These are phyloP conservation scores for Andrena hattorfiana DNA, from an alignment of 2,888 invertebrate genomes.

Conservation along the genomic window DNA sequence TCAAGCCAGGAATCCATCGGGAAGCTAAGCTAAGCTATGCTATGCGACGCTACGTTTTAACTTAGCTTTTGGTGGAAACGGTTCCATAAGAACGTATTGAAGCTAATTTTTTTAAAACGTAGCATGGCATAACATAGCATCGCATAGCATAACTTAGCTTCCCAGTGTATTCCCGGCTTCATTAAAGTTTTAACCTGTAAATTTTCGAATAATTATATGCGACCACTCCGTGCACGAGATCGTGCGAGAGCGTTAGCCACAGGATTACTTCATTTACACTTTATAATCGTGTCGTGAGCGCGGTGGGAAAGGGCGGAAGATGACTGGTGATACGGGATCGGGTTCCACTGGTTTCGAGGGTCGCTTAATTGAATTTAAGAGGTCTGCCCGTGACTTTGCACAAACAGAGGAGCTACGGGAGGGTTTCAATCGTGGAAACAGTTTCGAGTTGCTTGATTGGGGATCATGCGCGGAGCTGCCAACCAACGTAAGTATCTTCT, in stretches of 20 bases:
- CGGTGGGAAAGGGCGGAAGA: slow-evolving; percentile 46
- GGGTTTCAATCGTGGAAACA: slow-evolving; percentile 6
- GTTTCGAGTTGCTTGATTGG: slow-evolving; percentile 22
- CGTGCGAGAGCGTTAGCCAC: neutral
- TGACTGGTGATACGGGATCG: slow-evolving; percentile 53
- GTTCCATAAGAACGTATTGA: too few species aligned
- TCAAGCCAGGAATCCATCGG: too few species aligned
- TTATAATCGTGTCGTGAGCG: slow-evolving; percentile 50
- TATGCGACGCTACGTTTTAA: too few species aligned
- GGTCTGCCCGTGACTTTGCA: slow-evolving; percentile 50
- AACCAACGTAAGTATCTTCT: neutral
- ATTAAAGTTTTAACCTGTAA: neutral
- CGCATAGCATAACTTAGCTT: too few species aligned
- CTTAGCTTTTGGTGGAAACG: too few species aligned
- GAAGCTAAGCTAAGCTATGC: too few species aligned
- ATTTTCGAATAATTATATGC: slow-evolving; percentile 7
- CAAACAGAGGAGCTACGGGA: slow-evolving; percentile 30
- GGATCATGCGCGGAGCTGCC: neutral
- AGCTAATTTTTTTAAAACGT: too few species aligned
- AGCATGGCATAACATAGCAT: too few species aligned
- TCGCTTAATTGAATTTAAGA: slow-evolving; percentile 61
- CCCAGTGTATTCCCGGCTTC: too few species aligned
- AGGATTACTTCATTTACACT: slow-evolving; percentile 51
- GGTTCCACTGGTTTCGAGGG: slow-evolving; percentile 55
- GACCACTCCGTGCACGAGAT: neutral